Conservation (phyloP, 2,888 invertebrate species). For the Lasioglossum figueresi region DNA sequence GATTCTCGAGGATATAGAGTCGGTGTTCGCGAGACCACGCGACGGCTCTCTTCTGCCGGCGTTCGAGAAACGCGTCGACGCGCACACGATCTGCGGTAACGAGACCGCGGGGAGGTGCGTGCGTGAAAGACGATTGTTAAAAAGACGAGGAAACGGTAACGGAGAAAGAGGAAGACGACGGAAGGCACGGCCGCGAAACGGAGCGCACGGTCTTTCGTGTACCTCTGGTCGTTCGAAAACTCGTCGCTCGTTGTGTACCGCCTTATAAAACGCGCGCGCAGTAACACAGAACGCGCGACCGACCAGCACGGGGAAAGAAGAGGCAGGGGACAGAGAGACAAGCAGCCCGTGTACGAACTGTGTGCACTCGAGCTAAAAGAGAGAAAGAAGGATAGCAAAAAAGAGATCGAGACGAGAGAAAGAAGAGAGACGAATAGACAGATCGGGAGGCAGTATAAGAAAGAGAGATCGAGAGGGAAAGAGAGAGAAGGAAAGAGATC, state of each 20-base stretch:
- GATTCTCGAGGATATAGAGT: background rate
- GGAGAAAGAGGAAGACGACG: conserved; percentile 11
- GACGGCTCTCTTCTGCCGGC: background rate
- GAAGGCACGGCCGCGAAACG: conserved; percentile 34
- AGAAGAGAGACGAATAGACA: conserved; percentile 13
- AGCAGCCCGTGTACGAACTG: conserved; percentile 31
- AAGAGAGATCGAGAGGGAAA: background rate
- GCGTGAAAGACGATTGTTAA: conserved; percentile 29
- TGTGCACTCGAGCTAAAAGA: conserved; percentile 29
- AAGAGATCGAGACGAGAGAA: conserved; percentile 31
- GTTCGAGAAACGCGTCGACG: conserved; percentile 22
- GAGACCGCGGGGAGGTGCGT: conserved; percentile 34
- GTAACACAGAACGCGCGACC: conserved; percentile 64
- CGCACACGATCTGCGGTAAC: conserved; percentile 45
- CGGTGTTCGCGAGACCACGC: background rate
- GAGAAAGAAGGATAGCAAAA: conserved; percentile 34
- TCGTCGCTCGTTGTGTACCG: conserved; percentile 62
- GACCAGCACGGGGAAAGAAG: conserved; percentile 35
- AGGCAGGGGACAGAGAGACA: conserved; percentile 18
- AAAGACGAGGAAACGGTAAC: background rate
- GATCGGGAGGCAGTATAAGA: background rate
- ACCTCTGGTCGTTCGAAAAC: conserved; percentile 55
- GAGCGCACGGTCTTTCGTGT: conserved; percentile 46
- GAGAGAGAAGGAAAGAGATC: background rate
- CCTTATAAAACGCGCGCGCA: conserved; percentile 72